Evolutionary conservation across 2,888 invertebrate species (phyloP).

Genomic region (Hedychridium roseum): DNA sequence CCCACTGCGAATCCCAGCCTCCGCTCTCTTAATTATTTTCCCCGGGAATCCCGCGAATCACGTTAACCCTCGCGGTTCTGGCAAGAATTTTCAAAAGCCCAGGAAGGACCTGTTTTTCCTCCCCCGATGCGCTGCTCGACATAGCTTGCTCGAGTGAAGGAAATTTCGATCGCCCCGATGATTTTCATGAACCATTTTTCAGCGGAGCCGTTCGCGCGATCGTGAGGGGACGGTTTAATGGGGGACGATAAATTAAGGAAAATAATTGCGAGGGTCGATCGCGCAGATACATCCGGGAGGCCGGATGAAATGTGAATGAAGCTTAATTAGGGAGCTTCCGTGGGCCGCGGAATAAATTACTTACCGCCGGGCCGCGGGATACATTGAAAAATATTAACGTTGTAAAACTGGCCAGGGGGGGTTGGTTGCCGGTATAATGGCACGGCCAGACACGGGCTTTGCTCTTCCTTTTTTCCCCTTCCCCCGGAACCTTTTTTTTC

Average conservation of each 20-base stretch:
- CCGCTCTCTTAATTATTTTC: too few species aligned
- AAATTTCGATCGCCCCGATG: not conserved
- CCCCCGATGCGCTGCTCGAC: too few species aligned
- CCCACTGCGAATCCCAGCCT: too few species aligned
- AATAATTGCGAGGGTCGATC: too few species aligned
- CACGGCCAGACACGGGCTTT: too few species aligned
- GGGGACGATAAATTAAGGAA: too few species aligned
- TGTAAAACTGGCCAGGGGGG: slow-evolving; percentile 21
- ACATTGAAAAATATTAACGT: slow-evolving; percentile 41
- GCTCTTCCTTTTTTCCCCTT: not conserved
- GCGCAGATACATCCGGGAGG: slow-evolving; percentile 7
- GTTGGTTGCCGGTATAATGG: slow-evolving; percentile 13
- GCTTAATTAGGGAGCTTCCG: slow-evolving; percentile 38
- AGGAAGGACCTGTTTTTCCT: too few species aligned
- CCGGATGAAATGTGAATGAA: slow-evolving; percentile 20
- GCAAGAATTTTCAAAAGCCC: too few species aligned
- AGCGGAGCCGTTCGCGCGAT: not conserved
- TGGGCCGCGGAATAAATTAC: slow-evolving; percentile 36
- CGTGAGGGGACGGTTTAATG: not conserved
- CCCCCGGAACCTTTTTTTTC: slow-evolving; percentile 4
- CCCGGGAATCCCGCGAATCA: too few species aligned
- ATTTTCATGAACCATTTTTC: not conserved
- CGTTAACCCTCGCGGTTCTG: too few species aligned
- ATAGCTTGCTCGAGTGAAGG: too few species aligned
- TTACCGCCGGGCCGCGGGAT: slow-evolving; percentile 25